Evolutionary conservation across 2,797 vertebrate genomes (phyloP), one percentile per base, ranked within the genome.

Genomic region (Chaenodraco wilsoni): DNA sequence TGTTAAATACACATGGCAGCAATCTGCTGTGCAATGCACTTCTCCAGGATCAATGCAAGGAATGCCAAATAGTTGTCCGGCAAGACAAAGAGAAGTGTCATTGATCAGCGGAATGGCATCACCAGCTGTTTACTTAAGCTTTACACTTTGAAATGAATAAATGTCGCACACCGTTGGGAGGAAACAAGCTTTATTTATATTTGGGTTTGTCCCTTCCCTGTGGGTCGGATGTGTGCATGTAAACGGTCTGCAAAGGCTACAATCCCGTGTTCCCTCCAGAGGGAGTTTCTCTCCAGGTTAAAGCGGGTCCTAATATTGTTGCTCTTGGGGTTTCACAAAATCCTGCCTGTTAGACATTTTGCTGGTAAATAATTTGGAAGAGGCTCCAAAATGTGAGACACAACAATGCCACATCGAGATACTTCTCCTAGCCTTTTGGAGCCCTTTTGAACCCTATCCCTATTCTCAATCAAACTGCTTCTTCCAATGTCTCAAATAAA

Each of bases 11-110:
- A 54, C 3, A 10, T 17, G 17, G 23, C n/a, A 45, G 17, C 21
- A 45, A 43, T 44, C 37, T n/a, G n/a, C 19, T 54, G 52, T 60
- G n/a, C 12, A 52, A 12, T 61, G 31, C 23, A 46, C 40, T 71
- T 55, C 17, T 33, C 23, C 15, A 3, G 4, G 1, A 17, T 23
- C 19, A 19, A 19, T 19, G 19, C 45, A 59, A 45, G 15, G 2
- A 33, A 15, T 43, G 7, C 12, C 5, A 27, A 33, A 33, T 23
- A 17, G 23, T 54, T 62, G 10, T 13, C 49, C 40, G 37, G 11
- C 21, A 33, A 51, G 16, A 49, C 14, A 41, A 15, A 62, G 16
- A 27, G 21, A 58, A 51, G 44, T 10, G 8, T 46, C 1, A 46
- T 31, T 56, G 27, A 12, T 45, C 23, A 56, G 64, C 0, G 1